A percentile compares a stretch with the other conserved stretches of the same genome.
Conservation (phyloP, 2,797 vertebrate species). For the Gymnoscopelus braueri region DNA sequence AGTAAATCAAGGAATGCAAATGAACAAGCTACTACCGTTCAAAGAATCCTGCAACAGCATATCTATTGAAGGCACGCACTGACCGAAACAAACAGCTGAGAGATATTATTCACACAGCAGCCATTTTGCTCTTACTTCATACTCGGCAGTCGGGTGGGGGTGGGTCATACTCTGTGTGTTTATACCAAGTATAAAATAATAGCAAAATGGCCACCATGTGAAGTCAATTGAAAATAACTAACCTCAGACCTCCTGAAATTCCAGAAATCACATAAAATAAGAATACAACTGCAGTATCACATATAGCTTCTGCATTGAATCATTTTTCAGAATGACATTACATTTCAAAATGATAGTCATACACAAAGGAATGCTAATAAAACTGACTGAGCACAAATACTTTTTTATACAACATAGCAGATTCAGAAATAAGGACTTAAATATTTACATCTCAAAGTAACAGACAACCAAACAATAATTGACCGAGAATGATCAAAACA, state of each 20-base stretch:
- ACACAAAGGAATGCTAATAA: not conserved
- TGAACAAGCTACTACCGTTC: not conserved
- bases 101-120: not conserved
- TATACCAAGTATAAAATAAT: too few relatives aligned
- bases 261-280: slow-evolving; percentile 35
- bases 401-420: not conserved
- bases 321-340: not conserved
- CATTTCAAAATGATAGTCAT: not conserved
- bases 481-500: not conserved
- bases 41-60: slow-evolving; percentile 38
- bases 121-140: too few relatives aligned
- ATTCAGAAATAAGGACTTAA: slow-evolving; percentile 30
- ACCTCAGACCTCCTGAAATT: slow-evolving; percentile 19
- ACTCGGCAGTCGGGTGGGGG: too few relatives aligned
- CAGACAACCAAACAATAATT: slow-evolving; percentile 5
- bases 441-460: slow-evolving; percentile 56
- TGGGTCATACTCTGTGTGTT: too few relatives aligned
- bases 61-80: slow-evolving; percentile 60
- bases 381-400: not conserved
- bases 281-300: slow-evolving; percentile 17
- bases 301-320: slow-evolving; percentile 10
- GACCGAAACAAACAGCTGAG: slow-evolving; percentile 13
- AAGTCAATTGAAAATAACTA: slow-evolving; percentile 28
- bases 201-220: too few relatives aligned
- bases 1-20: slow-evolving; percentile 16